A percentile compares a stretch with the other conserved stretches of the same genome.
Evolutionary conservation across 2,113 vertebrate genomes (phyloP).

Genomic region (Tor tambroides): DNA sequence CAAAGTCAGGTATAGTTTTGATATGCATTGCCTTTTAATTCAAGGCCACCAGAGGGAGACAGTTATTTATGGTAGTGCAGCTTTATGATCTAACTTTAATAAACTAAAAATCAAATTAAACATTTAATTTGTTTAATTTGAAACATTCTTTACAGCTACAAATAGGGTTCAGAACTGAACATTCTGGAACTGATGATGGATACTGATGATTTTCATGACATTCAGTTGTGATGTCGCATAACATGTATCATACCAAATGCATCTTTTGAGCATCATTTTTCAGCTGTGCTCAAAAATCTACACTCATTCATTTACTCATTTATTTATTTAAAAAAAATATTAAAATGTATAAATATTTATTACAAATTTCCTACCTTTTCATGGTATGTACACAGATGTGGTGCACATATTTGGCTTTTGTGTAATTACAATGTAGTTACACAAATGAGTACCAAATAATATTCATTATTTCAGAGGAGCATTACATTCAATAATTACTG

Average conservation of each 20-base stretch:
- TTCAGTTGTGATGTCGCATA: background rate
- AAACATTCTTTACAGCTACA: background rate
- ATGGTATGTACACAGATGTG: no score
- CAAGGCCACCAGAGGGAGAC: slow-evolving; percentile 70
- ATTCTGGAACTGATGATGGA: background rate
- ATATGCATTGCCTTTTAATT: background rate
- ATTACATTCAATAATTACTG: no score
- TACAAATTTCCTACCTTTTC: no score
- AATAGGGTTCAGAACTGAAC: background rate
- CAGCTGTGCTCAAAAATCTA: no score
- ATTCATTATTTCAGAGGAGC: no score
- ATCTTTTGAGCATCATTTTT: no score
- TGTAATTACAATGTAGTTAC: background rate
- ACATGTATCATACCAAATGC: no score
- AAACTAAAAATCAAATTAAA: background rate
- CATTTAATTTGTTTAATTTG: background rate
- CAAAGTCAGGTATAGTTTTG: background rate
- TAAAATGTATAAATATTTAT: no score
- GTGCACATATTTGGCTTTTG: background rate
- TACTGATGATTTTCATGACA: background rate
- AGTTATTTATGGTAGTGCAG: background rate
- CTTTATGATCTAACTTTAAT: background rate
- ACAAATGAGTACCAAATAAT: background rate
- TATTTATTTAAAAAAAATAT: no score
- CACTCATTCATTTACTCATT: no score